These are phyloP conservation scores for Nanorana parkeri DNA, from an alignment of 2,113 vertebrate genomes.

Conservation along the genomic window DNA sequence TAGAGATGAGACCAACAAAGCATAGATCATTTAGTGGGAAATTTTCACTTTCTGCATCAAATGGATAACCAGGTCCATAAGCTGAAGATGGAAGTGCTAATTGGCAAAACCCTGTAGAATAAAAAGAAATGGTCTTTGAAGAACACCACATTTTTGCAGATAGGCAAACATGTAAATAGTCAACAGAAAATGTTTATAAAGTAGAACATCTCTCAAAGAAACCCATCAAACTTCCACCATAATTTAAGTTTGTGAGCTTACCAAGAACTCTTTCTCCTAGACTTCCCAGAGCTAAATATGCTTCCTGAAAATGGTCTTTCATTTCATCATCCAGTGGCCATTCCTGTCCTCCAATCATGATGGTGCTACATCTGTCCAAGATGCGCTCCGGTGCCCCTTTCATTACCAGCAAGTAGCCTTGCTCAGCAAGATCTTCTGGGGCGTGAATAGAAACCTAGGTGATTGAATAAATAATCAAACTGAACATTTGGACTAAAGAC, in stretches of 20 bases:
- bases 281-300: conserved; percentile 78
- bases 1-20: conserved; percentile 80
- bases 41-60: conserved; percentile 75
- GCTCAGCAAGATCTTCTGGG: conserved; percentile 66
- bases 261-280: conserved; percentile 80
- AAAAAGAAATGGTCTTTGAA: not conserved
- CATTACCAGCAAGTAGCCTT: conserved; percentile 79
- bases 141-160: not conserved
- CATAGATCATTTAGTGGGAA: conserved; percentile 77
- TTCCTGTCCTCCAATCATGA: conserved; percentile 77
- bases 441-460: conserved; percentile 78
- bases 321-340: conserved; percentile 70
- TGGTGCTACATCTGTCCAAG: conserved; percentile 76
- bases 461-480: not conserved
- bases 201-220: not conserved
- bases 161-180: too few relatives aligned
- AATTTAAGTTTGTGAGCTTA: conserved; percentile 61
- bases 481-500: not conserved
- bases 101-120: conserved; percentile 77
- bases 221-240: not conserved
- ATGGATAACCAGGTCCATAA: conserved; percentile 74
- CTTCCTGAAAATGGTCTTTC: conserved; percentile 73
- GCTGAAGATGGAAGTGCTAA: conserved; percentile 71
- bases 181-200: not conserved
- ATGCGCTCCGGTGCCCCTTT: conserved; percentile 79